A percentile compares a stretch with the other conserved stretches of the same genome.
Evolutionary conservation across 2,888 invertebrate genomes (phyloP).

Genomic region (Sericinus montela): DNA sequence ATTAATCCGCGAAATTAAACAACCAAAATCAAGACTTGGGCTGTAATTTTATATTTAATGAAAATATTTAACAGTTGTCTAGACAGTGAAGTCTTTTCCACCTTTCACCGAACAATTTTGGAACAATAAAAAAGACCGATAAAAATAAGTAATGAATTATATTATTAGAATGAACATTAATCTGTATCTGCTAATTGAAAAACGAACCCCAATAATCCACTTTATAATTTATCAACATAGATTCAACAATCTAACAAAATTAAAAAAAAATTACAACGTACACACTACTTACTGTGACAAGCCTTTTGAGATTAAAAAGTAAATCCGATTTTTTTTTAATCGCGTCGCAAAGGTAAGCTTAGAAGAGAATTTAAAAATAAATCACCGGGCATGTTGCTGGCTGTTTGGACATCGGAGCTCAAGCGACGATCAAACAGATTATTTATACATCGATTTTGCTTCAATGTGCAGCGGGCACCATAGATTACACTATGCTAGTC

Average conservation of each 20-base stretch:
- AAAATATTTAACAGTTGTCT: slow-evolving; percentile 5
- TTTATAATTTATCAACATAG: too few species aligned
- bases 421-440: slow-evolving; percentile 6
- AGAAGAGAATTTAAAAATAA: slow-evolving; percentile 6
- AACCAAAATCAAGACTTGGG: too few species aligned
- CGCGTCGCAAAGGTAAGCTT: slow-evolving; percentile 5
- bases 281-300: background rate
- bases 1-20: background rate
- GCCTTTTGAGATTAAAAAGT: slow-evolving; percentile 9
- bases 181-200: too few species aligned
- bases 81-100: background rate
- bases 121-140: too few species aligned
- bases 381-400: slow-evolving; percentile 5
- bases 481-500: too few species aligned
- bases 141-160: background rate
- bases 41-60: too few species aligned
- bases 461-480: too few species aligned
- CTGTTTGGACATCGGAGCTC: background rate
- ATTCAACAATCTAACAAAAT: too few species aligned
- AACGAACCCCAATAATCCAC: too few species aligned
- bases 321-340: slow-evolving; percentile 16
- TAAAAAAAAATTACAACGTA: too few species aligned
- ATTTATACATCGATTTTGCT: slow-evolving; percentile 1
- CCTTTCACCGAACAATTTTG: too few species aligned
- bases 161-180: too few species aligned